Percentiles rank a stretch among this genome's conserved stretches.
phyloP scores from a whole-genome alignment of 1,140 invertebrate species.

The Drosophila mojavensis region DNA sequence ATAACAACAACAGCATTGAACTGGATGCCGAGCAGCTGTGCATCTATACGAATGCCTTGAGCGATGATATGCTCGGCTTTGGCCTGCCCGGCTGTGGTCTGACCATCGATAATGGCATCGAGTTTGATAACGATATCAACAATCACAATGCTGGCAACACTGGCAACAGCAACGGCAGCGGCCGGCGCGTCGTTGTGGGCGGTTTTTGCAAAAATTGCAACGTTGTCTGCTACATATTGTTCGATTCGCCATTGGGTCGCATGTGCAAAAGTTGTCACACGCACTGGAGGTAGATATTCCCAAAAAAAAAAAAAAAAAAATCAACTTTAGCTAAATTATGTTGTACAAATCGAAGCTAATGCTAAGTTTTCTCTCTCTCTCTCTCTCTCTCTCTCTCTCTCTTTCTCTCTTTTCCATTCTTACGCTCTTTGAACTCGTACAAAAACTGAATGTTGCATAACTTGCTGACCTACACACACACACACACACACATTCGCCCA shows the following conservation, averaged over 20 bases:
- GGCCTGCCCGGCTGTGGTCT: conserved; percentile 45
- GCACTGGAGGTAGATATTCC: conserved; percentile 83
- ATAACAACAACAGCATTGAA: conserved; percentile 50
- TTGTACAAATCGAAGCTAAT: conserved; percentile 61
- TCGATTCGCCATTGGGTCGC: conserved; percentile 74
- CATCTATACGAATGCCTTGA: conserved; percentile 38
- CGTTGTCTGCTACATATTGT: conserved; percentile 78
- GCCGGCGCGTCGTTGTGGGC: conserved; percentile 56
- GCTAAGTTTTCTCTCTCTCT: conserved; percentile 64
- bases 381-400: conserved; percentile 30
- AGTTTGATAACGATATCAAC: conserved; percentile 24
- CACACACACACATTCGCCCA: background rate
- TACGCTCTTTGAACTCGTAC: conserved; percentile 27
- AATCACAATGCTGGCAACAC: conserved; percentile 37
- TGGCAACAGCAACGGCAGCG: conserved; percentile 17
- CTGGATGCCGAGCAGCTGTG: conserved; percentile 52
- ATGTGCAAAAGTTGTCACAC: conserved; percentile 83
- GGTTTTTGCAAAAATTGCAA: conserved; percentile 83
- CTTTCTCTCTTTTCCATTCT: conserved; percentile 36
- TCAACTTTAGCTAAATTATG: conserved; percentile 28
- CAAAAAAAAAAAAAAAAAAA: conserved; percentile 9
- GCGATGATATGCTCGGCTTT: conserved; percentile 64
- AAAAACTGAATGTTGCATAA: conserved; percentile 36
- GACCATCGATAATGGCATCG: conserved; percentile 38
- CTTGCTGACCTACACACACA: conserved; percentile 23